Evolutionary conservation across 64 coral and sea anemone species (phyloP).

Genomic region (Porites australiensis): DNA sequence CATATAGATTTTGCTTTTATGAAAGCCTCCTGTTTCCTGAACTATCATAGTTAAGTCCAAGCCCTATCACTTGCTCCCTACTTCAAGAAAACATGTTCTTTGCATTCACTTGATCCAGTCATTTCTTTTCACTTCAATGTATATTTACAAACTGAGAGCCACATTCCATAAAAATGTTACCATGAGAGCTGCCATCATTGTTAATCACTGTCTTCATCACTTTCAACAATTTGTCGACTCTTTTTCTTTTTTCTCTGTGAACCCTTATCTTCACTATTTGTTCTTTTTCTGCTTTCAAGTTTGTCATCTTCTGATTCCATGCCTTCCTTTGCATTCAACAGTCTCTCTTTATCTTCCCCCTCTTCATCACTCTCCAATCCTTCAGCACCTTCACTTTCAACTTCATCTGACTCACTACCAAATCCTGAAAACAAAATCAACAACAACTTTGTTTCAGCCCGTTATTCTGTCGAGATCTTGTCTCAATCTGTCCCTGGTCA

Average conservation of each 20-base stretch:
- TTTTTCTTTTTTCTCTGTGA: slow-evolving; percentile 90
- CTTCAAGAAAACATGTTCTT: too few relatives aligned
- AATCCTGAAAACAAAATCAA: slow-evolving; percentile 22
- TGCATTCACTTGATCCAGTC: too few relatives aligned
- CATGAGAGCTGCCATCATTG: background rate
- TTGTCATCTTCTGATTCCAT: slow-evolving; percentile 59
- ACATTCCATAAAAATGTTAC: too few relatives aligned
- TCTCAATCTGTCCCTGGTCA: too few relatives aligned
- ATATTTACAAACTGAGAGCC: too few relatives aligned
- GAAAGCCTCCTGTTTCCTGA: too few relatives aligned
- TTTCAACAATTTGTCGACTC: slow-evolving; percentile 90
- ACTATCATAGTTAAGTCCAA: too few relatives aligned
- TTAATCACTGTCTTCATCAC: slow-evolving; percentile 93
- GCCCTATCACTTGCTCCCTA: too few relatives aligned
- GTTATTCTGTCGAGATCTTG: too few relatives aligned
- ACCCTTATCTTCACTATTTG: slow-evolving; percentile 66
- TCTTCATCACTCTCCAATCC: slow-evolving; percentile 93
- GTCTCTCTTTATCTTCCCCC: slow-evolving; percentile 74
- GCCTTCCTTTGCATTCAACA: slow-evolving; percentile 89
- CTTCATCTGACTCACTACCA: slow-evolving; percentile 60
- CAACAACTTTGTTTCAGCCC: background rate
- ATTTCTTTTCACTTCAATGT: too few relatives aligned
- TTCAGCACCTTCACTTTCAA: slow-evolving; percentile 60
- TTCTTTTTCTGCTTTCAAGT: slow-evolving; percentile 72
- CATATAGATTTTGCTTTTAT: too few relatives aligned